phyloP scores from a whole-genome alignment of 2,113 vertebrate genomes.

The Phrynosoma blainvillii region DNA sequence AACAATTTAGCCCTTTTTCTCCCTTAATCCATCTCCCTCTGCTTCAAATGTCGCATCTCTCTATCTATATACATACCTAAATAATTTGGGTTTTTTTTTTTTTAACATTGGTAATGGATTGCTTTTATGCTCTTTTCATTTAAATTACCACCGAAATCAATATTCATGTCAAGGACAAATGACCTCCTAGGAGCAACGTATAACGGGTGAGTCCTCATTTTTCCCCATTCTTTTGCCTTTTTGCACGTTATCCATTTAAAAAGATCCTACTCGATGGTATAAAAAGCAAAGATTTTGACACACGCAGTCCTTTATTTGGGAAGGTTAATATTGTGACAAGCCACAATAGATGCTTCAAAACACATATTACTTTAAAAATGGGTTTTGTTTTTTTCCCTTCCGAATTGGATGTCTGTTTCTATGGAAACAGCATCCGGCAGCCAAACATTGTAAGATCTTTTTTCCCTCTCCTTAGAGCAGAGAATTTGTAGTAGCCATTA shows the following conservation, averaged over 20 bases:
- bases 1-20: not conserved
- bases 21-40: not conserved
- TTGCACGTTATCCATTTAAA: slow-evolving; percentile 33
- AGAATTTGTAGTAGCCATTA: slow-evolving; percentile 53
- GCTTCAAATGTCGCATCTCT: not conserved
- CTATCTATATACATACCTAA: too few species aligned
- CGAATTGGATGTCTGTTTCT: slow-evolving; percentile 80
- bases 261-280: not conserved
- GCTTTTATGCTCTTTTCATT: not conserved
- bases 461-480: not conserved
- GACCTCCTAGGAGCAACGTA: not conserved
- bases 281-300: slow-evolving; percentile 35
- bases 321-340: slow-evolving; percentile 78
- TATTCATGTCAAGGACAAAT: not conserved
- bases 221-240: not conserved
- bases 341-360: slow-evolving; percentile 74
- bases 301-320: slow-evolving; percentile 60
- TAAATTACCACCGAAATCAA: not conserved
- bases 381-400: slow-evolving; percentile 45
- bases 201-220: slow-evolving; percentile 11
- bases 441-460: slow-evolving; percentile 66
- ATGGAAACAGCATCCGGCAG: slow-evolving; percentile 78
- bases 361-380: slow-evolving; percentile 76
- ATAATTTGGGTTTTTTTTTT: not conserved
- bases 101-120: not conserved